A percentile compares a stretch with the other conserved stretches of the same genome.
phyloP scores from a whole-genome alignment of 1,140 invertebrate species.

The Bombus confusus region DNA sequence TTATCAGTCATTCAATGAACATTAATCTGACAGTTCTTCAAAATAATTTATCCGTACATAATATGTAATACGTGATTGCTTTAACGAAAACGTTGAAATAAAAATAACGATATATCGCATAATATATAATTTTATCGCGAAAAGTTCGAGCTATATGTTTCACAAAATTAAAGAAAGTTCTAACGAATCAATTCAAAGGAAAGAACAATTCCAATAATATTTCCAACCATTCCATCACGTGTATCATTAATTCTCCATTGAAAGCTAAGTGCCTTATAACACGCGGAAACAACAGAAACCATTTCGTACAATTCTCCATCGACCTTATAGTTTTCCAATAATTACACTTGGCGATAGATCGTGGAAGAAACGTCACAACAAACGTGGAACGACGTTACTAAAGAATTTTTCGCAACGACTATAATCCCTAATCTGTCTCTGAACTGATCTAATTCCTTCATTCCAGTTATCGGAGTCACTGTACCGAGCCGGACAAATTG shows the following conservation, averaged over 20 bases:
- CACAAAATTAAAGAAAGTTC: background rate
- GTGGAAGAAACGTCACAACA: too few relatives aligned
- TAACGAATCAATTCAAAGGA: background rate
- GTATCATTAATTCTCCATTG: background rate
- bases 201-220: too few relatives aligned
- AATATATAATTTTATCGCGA: background rate
- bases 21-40: too few relatives aligned
- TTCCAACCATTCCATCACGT: background rate
- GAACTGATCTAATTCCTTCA: background rate
- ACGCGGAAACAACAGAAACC: background rate
- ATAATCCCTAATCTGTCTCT: background rate
- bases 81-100: too few relatives aligned
- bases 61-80: background rate
- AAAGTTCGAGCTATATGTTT: background rate
- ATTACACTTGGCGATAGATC: background rate
- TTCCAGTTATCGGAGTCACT: conserved; percentile 39
- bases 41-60: too few relatives aligned
- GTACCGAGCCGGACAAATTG: conserved; percentile 40
- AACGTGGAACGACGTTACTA: background rate
- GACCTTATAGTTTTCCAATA: background rate
- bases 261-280: background rate
- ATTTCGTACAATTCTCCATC: background rate
- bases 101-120: background rate
- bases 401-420: conserved; percentile 21
- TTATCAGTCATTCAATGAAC: too few relatives aligned